Percentiles rank a stretch among this genome's conserved stretches.
Conservation (phyloP, 1,140 invertebrate species). For the Bursaphelenchus mucronatus region DNA sequence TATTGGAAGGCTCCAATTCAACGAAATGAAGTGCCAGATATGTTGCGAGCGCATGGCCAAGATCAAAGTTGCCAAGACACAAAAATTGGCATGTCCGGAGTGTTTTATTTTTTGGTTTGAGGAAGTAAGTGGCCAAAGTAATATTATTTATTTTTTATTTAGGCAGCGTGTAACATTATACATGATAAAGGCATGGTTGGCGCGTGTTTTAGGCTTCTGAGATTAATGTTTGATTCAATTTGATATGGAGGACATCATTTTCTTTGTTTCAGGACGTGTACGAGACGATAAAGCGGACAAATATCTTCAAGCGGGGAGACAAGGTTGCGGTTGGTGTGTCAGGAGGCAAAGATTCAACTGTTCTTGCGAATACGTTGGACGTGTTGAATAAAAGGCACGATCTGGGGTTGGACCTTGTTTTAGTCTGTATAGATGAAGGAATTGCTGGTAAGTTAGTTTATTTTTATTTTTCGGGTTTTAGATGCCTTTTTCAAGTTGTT, state of each 20-base stretch:
- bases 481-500: background rate
- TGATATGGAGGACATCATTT: background rate
- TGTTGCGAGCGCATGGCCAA: conserved; percentile 1
- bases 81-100: conserved; percentile 71
- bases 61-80: conserved; percentile 44
- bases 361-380: conserved; percentile 80
- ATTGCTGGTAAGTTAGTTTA: conserved; percentile 71
- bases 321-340: conserved; percentile 91
- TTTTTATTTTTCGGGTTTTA: conserved; percentile 3
- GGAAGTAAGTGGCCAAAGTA: conserved; percentile 69
- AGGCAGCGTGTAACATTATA: conserved; percentile 61
- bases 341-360: conserved; percentile 98
- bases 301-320: conserved; percentile 79
- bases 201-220: background rate
- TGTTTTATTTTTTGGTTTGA: conserved; percentile 64
- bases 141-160: conserved; percentile 92
- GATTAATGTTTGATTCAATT: background rate
- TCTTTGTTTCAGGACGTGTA: conserved; percentile 91
- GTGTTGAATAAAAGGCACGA: conserved; percentile 82
- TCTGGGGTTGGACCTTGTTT: conserved; percentile 82
- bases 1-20: no score
- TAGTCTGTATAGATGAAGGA: conserved; percentile 96
- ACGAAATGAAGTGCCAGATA: background rate
- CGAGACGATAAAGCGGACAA: conserved; percentile 78
- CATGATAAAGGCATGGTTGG: background rate